Base-by-base conservation (phyloP, 2,797 vertebrate genomes). In the Pipistrellus nathusii region DNA sequence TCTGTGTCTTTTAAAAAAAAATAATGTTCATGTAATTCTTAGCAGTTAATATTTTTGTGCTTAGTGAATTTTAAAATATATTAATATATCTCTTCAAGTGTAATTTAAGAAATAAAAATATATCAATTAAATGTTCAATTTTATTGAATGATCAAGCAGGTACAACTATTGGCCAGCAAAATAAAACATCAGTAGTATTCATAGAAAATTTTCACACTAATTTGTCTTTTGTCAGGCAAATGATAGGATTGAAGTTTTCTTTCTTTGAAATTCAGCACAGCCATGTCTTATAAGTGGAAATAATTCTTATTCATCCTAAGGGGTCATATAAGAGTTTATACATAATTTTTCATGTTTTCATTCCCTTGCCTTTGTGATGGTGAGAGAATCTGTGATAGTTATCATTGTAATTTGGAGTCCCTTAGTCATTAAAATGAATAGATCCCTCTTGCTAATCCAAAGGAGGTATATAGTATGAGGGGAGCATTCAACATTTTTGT, bases 71-170 rank as follows among this genome's bases (percentile, higher is more conserved):
- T 78, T 81, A 30, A 91, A 93, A 91, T 87, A 15, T 71, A 68
- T 93, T 77, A 85, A 91, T 90, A 53, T 35, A 92, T 86, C 91
- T 84, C 81, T 62, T 87, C 46, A 91, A 91, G 27, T 93, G 6
- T 72, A 93, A 90, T 88, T 95, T 94, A 38, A 57, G 44, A 88
- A 66, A 38, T 1, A 21, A 38, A 94, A 81, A 25, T 73, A 14
- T 15, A 68, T 46, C 8, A 90, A 71, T 88, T 69, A 88, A 25
- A 87, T 88, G 17, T 91, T 91, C 1, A 82, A 73, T 77, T 92
- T 92, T 57, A 72, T 71, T 84, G 25, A 88, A 73, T 81, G 11
- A 1, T 89, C 15, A 64, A 75, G 6, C 18, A 92, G 10, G 15
- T 86, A 6, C 41, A 90, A 30, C 6, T 55, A 66, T 4, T 38